A percentile compares a stretch with the other conserved stretches of the same genome.
phyloP scores from a whole-genome alignment of 2,888 invertebrate species.

The Apamea epomidion region DNA sequence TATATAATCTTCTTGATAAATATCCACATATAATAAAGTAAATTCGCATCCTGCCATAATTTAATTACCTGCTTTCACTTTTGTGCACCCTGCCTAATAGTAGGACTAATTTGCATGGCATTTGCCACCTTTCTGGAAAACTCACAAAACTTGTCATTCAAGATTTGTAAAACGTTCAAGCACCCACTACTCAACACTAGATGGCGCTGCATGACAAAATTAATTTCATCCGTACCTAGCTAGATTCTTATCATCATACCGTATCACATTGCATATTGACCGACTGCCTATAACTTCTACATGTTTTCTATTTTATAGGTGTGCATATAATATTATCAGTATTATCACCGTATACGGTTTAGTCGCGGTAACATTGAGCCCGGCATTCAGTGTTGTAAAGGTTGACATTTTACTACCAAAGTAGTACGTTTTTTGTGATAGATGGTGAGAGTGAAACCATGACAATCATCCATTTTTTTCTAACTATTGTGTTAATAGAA shows the following conservation, averaged over 20 bases:
- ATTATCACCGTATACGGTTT: slow-evolving; percentile 20
- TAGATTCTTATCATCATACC: slow-evolving; percentile 1
- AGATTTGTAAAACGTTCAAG: slow-evolving; percentile 14
- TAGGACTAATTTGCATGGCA: neutral
- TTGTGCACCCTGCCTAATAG: neutral
- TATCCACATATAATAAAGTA: no score
- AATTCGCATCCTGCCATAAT: neutral
- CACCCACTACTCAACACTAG: slow-evolving; percentile 54
- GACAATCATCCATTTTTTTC: neutral
- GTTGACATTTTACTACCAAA: slow-evolving; percentile 39
- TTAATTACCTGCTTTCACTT: neutral
- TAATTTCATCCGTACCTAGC: neutral
- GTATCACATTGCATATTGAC: slow-evolving; percentile 29
- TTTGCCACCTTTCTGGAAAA: slow-evolving; percentile 22
- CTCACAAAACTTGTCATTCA: neutral
- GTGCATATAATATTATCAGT: slow-evolving; percentile 7
- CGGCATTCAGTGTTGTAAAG: slow-evolving; percentile 48
- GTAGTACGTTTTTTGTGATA: slow-evolving; percentile 14
- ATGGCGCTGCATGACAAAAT: slow-evolving; percentile 45
- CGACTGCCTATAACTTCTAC: slow-evolving; percentile 6
- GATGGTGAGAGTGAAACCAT: neutral
- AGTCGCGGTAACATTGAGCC: slow-evolving; percentile 55
- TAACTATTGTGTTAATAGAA: no score
- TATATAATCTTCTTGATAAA: no score
- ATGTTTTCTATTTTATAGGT: neutral